Base-by-base conservation (phyloP, 2,113 vertebrate genomes). In the Phycodurus eques region DNA sequence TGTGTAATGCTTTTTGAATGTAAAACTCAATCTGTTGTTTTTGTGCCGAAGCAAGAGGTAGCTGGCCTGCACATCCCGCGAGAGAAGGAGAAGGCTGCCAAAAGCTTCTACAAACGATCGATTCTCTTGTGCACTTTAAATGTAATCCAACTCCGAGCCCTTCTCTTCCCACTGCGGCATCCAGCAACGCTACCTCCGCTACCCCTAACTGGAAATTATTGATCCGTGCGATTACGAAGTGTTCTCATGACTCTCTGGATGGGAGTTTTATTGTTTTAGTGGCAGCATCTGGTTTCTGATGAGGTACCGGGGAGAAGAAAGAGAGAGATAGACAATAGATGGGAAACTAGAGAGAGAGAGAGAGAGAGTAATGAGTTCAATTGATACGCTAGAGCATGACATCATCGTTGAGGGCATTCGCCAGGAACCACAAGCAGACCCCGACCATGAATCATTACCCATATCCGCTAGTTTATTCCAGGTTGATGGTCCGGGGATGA, bases 151-250 rank as follows among this genome's bases (percentile, higher is more conserved):
- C 87, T 82, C 90, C 69, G 64, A 13, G 61, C 75, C 74, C 27
- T 79, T 85, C 81, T 80, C 81, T 76, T 74, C 63, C 73, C 54
- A 70, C 71, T 66, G 71, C 66, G 56, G 75, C 88, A 33, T 54
- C 74, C 51, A n/a, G 78, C 76, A 80, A 79, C 85, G 9, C 71
- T 67, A 74, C 73, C 81, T 80, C 70, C 67, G 73, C 71, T 81
- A 76, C 76, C 19, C 71, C 84, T 84, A 74, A 84, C 88, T 88
- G 86, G 83, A 90, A 90, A 83, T 53, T 74, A 91, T 91, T 65
- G 90, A 90, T 90, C 79, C 84, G 83, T 87, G 85, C 82, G 86
- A 89, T 91, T 88, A 83, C 81, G 76, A 85, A 83, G 84, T 87
- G 83, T 84, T 91, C 90, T 90, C 64, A 88, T 80, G 86, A 69